phyloP scores from a whole-genome alignment of 1,140 invertebrate species.

The Glossosoma conforme region DNA sequence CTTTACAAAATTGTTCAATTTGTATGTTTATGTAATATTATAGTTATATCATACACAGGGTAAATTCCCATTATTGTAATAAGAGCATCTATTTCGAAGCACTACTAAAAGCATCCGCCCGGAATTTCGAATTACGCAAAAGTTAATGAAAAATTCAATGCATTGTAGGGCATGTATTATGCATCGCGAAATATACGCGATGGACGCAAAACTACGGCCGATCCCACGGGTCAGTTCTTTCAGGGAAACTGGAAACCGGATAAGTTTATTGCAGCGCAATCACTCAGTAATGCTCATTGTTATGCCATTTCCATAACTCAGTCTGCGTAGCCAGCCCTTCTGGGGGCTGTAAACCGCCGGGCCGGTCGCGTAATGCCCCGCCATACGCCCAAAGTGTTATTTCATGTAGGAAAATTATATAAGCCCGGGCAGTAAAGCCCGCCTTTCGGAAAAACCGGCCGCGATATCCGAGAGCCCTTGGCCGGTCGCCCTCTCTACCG shows the following conservation, averaged over 20 bases:
- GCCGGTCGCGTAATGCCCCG: constrained; percentile 1
- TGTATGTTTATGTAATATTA: too few relatives aligned
- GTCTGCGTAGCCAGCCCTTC: constrained; percentile 12
- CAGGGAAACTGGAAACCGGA: constrained; percentile 12
- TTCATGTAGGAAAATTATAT: constrained; percentile 28
- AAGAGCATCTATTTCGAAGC: too few relatives aligned
- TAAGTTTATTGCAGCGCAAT: constrained; percentile 25
- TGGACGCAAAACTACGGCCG: constrained; percentile 1
- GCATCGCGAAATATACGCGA: not conserved
- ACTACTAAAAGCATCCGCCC: too few relatives aligned
- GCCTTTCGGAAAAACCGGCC: not conserved
- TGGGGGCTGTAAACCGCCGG: constrained; percentile 20
- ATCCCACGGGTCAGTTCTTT: not conserved
- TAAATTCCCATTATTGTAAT: too few relatives aligned
- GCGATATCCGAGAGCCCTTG: not conserved
- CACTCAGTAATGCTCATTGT: constrained; percentile 29
- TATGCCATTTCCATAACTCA: constrained; percentile 30
- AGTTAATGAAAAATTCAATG: constrained; percentile 3
- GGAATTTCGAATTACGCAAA: too few relatives aligned
- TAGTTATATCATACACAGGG: too few relatives aligned
- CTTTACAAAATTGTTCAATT: too few relatives aligned
- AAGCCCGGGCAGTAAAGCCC: constrained; percentile 11
- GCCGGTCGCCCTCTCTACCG: constrained; percentile 1
- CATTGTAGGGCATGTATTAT: constrained; percentile 2
- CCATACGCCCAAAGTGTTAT: constrained; percentile 8